phyloP scores from a whole-genome alignment of 2,888 invertebrate genomes.

The Villa cingulata region DNA sequence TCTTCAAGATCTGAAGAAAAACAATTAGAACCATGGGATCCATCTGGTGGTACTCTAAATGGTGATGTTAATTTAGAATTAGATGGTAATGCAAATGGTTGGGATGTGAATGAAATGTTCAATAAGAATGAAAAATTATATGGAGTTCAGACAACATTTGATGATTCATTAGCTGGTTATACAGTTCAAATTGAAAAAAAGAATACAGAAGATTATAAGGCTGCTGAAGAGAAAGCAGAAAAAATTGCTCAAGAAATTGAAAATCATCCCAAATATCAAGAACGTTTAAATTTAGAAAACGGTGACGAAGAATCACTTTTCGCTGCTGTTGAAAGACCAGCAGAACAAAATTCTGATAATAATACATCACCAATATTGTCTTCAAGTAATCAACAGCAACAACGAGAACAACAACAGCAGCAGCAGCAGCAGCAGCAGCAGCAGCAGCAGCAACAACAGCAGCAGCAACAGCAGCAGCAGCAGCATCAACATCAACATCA shows the following conservation, averaged over 20 bases:
- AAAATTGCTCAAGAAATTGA: conserved; percentile 90
- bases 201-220: conserved; percentile 74
- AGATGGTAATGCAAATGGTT: conserved; percentile 74
- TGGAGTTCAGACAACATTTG: conserved; percentile 85
- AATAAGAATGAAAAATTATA: conserved; percentile 81
- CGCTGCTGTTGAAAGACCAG: conserved; percentile 68
- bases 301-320: conserved; percentile 81
- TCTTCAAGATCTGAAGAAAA: conserved; percentile 37
- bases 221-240: conserved; percentile 54
- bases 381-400: background rate
- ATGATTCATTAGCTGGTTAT: conserved; percentile 81
- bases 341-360: conserved; percentile 17
- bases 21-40: conserved; percentile 84
- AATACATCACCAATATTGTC: conserved; percentile 12
- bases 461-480: conserved; percentile 23
- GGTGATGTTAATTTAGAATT: conserved; percentile 51
- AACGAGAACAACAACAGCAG: conserved; percentile 11
- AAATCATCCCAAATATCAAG: conserved; percentile 65
- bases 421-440: conserved; percentile 15
- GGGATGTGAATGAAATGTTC: conserved; percentile 97
- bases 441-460: conserved; percentile 15
- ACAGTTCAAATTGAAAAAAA: conserved; percentile 75
- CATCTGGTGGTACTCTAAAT: conserved; percentile 40
- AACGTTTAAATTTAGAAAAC: conserved; percentile 76
- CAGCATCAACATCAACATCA: too few species aligned